Conservation (phyloP, 2,797 vertebrate genomes). For the Brachyrhaphis roseni region DNA sequence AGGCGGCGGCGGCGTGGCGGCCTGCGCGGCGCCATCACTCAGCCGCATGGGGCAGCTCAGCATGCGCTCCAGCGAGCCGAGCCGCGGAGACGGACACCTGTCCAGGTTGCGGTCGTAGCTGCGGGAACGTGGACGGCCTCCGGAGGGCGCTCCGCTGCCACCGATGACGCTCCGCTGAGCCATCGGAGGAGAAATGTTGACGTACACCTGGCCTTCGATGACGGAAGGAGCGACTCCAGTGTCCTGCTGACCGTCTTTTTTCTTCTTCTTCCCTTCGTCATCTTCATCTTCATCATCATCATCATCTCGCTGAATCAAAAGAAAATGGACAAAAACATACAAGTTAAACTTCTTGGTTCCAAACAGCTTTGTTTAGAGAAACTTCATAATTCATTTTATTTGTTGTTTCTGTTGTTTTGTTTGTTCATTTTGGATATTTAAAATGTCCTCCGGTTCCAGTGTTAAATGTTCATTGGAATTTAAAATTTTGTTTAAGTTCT, state of each 20-base stretch:
- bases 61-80: slow-evolving; percentile 94
- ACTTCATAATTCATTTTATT: no score
- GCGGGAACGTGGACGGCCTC: slow-evolving; percentile 87
- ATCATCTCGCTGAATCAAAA: slow-evolving; percentile 40
- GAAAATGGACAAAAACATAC: background rate
- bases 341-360: background rate
- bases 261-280: slow-evolving; percentile 6
- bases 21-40: slow-evolving; percentile 80
- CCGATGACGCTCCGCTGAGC: slow-evolving; percentile 57
- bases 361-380: no score
- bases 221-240: slow-evolving; percentile 39
- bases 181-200: slow-evolving; percentile 88
- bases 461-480: no score
- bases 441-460: no score
- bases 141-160: slow-evolving; percentile 21
- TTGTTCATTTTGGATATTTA: no score
- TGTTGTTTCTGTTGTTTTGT: no score
- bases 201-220: slow-evolving; percentile 93
- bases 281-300: slow-evolving; percentile 14
- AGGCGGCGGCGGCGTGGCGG: slow-evolving; percentile 72
- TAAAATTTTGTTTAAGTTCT: no score
- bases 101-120: slow-evolving; percentile 95
- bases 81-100: slow-evolving; percentile 81
- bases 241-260: slow-evolving; percentile 26
- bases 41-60: slow-evolving; percentile 94